phyloP scores from a whole-genome alignment of 2,797 vertebrate genomes.

The Anguilla megastoma region DNA sequence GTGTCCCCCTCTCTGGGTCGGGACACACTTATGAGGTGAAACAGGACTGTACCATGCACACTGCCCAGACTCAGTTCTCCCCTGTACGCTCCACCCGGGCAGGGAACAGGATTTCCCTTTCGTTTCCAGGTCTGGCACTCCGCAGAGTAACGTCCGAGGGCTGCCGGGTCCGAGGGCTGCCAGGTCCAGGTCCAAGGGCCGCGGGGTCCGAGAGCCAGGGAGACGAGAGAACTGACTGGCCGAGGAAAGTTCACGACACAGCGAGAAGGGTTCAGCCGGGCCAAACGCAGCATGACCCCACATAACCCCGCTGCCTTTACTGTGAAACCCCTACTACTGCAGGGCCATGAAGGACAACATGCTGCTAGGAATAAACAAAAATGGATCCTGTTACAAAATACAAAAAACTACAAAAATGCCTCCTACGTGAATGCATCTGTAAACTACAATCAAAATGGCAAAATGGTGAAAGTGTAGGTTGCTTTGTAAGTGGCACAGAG shows the following conservation, averaged over 20 bases:
- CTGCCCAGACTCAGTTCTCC: not conserved
- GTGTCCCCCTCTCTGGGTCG: not conserved
- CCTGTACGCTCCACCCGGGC: not conserved
- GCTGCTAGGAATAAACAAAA: not conserved
- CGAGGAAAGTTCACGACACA: not conserved
- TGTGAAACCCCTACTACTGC: not conserved
- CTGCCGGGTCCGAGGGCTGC: too few relatives aligned
- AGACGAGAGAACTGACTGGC: not conserved
- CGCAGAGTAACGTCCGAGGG: not conserved
- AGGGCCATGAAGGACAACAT: not conserved
- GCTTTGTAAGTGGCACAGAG: too few relatives aligned
- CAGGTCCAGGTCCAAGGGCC: too few relatives aligned
- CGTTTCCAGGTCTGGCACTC: not conserved
- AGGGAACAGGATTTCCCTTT: conserved; percentile 1
- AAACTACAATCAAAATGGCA: not conserved
- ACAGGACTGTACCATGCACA: not conserved
- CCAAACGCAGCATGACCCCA: not conserved
- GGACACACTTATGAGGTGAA: not conserved
- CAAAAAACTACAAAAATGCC: too few relatives aligned
- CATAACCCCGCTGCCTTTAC: not conserved
- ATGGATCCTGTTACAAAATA: not conserved
- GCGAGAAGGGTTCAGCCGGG: not conserved
- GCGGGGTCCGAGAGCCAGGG: not conserved
- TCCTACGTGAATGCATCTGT: not conserved
- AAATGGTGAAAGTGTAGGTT: too few relatives aligned